Evolutionary conservation across 2,888 invertebrate genomes (phyloP).

Genomic region (Cactoblastis cactorum): DNA sequence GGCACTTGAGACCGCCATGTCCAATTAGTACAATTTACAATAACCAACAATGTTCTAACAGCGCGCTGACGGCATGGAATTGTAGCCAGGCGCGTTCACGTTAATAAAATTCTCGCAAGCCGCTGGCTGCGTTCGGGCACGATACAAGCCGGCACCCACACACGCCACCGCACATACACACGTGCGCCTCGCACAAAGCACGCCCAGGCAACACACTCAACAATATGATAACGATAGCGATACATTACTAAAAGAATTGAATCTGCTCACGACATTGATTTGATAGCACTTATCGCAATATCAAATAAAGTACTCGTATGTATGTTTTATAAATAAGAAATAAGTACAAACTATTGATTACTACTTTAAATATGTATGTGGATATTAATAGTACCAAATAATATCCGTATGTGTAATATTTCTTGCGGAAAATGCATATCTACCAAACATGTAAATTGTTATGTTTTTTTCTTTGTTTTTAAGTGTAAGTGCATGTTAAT

Average conservation of each 20-base stretch:
- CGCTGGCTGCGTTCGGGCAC: slow-evolving; percentile 67
- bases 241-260: background rate
- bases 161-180: slow-evolving; percentile 28
- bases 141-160: slow-evolving; percentile 55
- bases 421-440: no score
- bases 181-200: background rate
- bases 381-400: no score
- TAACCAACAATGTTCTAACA: slow-evolving; percentile 63
- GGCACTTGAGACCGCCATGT: slow-evolving; percentile 65
- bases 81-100: slow-evolving; percentile 71
- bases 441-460: no score
- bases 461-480: no score
- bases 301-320: no score
- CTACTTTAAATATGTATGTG: no score
- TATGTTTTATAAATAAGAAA: no score
- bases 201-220: background rate
- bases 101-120: slow-evolving; percentile 62
- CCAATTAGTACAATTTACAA: slow-evolving; percentile 77
- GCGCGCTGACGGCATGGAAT: slow-evolving; percentile 71
- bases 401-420: no score
- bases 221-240: background rate
- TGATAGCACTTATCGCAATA: background rate
- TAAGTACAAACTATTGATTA: no score
- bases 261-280: background rate
- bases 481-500: no score